Base-by-base conservation (phyloP, 2,113 vertebrate species). In the Heterocephalus glaber region DNA sequence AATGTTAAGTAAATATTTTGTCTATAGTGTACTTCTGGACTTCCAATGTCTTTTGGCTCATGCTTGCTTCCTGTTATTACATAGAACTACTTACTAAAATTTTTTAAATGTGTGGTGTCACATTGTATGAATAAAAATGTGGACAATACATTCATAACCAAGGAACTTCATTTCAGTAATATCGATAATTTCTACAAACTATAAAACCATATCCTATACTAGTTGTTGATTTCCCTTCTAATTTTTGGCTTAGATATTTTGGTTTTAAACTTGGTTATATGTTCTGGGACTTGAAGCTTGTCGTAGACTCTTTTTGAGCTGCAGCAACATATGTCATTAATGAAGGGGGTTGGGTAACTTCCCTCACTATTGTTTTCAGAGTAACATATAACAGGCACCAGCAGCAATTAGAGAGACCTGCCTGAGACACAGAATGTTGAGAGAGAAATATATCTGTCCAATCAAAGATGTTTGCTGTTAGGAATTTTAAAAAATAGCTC, bases 311-410 rank as follows among this genome's bases (percentile, higher is more conserved):
- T 76, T 89, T 83, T 1, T 30, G 86, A 65, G 1, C 88, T 97
- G 90, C 89, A 98, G 90, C 83, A 97, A 89, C 97, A 92, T 77
- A 61, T 97, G 96, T 89, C 98, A 91, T 97, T 97, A 96, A 97
- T 97, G 95, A 97, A 92, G 60, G 52, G 88, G 94, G 66, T 38
- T 94, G 95, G 35, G 84, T 95, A 94, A 96, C 58, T 3, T 7
- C 91, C 74, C 79, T 92, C 24, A 5, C 77, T 83, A 9, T 79
- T 96, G 86, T 97, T 97, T 94, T 96, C 93, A 94, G 89, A 74
- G 95, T 87, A 94, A 85, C 83, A 88, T 85, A 1, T 49, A 93
- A 95, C 74, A 94, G 86, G 93, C 85, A 93, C 76, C 54, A 89
- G 91, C 56, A 63, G 61, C 96, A 93, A 24, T 97, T 93, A 98